These are phyloP conservation scores for Coturnix japonica DNA, from an alignment of 2,113 vertebrate genomes.

Conservation along the genomic window DNA sequence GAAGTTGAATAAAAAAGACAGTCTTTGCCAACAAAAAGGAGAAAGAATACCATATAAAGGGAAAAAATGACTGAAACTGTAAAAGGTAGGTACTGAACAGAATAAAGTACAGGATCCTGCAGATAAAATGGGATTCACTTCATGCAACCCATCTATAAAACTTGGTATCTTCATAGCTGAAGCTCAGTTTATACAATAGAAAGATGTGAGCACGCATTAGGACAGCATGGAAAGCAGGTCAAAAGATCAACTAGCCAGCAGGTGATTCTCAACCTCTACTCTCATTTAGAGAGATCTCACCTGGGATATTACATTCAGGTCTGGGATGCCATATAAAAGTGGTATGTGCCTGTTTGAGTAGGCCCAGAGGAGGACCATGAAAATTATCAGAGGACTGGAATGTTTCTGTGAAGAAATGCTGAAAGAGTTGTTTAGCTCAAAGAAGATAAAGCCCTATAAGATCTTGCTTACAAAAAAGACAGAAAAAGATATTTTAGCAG, in stretches of 20 bases:
- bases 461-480: not conserved
- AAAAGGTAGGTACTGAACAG: not conserved
- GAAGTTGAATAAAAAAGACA: accelerated
- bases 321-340: not conserved
- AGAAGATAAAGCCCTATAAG: not conserved
- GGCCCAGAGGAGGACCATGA: not conserved
- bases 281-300: not conserved
- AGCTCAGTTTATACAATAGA: not conserved
- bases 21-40: not conserved
- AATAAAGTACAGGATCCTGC: not conserved
- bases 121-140: not conserved
- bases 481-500: not conserved
- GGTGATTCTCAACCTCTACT: not conserved
- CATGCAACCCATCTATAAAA: not conserved
- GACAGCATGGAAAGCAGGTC: not conserved
- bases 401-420: not conserved
- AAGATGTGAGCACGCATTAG: not conserved
- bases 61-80: not conserved
- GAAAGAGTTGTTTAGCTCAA: not conserved
- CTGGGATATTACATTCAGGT: not conserved
- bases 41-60: not conserved
- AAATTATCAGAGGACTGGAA: not conserved
- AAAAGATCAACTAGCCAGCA: not conserved
- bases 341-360: not conserved
- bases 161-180: not conserved